Evolutionary conservation across 2,888 invertebrate species (phyloP).

Genomic region (Erynnis tages): DNA sequence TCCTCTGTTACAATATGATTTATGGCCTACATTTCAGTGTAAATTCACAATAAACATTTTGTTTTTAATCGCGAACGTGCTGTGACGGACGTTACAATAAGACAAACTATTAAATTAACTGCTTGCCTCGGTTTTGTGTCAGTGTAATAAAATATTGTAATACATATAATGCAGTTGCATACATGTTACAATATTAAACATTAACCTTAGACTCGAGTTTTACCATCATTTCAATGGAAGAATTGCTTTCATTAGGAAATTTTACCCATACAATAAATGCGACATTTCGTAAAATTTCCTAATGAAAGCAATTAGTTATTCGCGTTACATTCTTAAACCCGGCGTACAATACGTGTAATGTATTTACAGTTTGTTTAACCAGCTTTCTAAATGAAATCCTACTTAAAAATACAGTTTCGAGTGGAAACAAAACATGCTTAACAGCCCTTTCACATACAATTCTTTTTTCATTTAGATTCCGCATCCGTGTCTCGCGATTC

Average conservation of each 20-base stretch:
- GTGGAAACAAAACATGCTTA: slow-evolving; percentile 28
- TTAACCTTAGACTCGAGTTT: slow-evolving; percentile 1
- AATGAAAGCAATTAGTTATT: no score
- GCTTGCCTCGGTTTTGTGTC: background rate
- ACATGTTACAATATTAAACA: background rate
- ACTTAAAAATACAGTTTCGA: slow-evolving; percentile 25
- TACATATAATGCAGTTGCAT: background rate
- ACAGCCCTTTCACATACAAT: slow-evolving; percentile 36
- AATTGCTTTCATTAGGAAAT: no score
- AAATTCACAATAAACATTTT: slow-evolving; percentile 1
- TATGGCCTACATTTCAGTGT: slow-evolving; percentile 6
- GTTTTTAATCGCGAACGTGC: slow-evolving; percentile 1
- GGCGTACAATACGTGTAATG: slow-evolving; percentile 13
- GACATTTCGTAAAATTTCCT: no score
- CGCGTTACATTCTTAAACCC: slow-evolving; percentile 31
- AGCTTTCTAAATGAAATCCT: slow-evolving; percentile 19
- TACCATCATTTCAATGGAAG: background rate
- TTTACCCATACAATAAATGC: no score
- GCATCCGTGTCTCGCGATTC: slow-evolving; percentile 3
- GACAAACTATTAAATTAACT: slow-evolving; percentile 8
- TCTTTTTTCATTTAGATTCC: slow-evolving; percentile 28
- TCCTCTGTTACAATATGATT: background rate
- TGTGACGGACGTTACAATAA: slow-evolving; percentile 7
- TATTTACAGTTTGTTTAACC: slow-evolving; percentile 6
- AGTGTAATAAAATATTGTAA: slow-evolving; percentile 3